Base-by-base conservation (phyloP, 2,888 invertebrate species). In the Chalcosyrphus nemorum region DNA sequence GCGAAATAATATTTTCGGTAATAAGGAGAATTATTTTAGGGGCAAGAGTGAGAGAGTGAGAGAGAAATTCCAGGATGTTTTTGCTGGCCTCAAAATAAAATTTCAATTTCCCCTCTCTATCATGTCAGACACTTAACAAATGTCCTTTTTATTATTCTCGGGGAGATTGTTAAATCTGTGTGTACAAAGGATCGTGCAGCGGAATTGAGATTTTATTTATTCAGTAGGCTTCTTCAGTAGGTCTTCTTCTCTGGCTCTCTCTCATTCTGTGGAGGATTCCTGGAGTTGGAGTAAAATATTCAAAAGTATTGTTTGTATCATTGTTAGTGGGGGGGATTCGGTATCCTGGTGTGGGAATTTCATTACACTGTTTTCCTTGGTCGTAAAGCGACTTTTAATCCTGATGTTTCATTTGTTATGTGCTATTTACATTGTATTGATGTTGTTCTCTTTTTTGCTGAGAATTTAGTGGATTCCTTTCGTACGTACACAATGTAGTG, bases 71-170 rank as follows among this genome's bases (percentile, higher is more conserved):
- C 11, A 4, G n/a, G 13, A 66, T 45, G n/a, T 11, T n/a, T n/a
- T n/a, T n/a, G n/a, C n/a, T 50, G 4, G 38, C 15, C 6, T 21
- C 54, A 63, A 4, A 61, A 61, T 43, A 6, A 75, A 71, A 76
- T 45, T 77, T 76, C 65, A 76, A 76, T 71, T 71, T 61, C 27
- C 27, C 43, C 59, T 19, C 41, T 45, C 41, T 45, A 41, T 52
- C 52, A 43, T 70, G 56, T 57, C 66, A 61, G 77, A 71, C 77
- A 72, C 71, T 82, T 77, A 77, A 77, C 81, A 72, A 82, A 82
- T 77, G 77, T 82, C 71, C 65, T 59, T 76, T 82, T 82, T 77
- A 82, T 77, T 82, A 77, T 77, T 81, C 81, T 82, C 81, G 5
- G 24, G 52, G 66, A 82, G 71, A 72, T 76, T 82, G 81, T 77